Base-by-base conservation (phyloP, 2,797 vertebrate genomes). In the Macrochelys suwanniensis region DNA sequence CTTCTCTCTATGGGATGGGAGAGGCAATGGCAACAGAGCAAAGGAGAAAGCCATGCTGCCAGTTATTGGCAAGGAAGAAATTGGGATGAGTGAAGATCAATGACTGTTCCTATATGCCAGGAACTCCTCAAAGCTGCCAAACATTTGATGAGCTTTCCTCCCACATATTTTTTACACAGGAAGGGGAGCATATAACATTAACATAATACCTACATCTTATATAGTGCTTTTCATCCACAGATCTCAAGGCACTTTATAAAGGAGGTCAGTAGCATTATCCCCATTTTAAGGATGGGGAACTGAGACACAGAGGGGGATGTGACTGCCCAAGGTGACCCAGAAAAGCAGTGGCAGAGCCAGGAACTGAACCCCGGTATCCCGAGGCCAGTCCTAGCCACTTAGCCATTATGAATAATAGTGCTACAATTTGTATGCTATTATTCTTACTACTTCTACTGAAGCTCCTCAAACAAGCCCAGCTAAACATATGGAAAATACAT, bases 1-100 rank as follows among this genome's bases (percentile, higher is more conserved):
- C 26, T 7, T 77, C 84, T n/a, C 79, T 15, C 0, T 17, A 13
- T 33, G 45, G 81, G 53, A 33, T 4, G 17, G 51, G 33, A 93
- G 49, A 81, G 56, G 51, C 1, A 50, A 53, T 31, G 37, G 50
- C 56, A 90, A 53, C 12, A 79, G 8, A 84, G 84, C 11, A 65
- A 4, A 87, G 54, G 25, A 84, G 77, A 28, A 88, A 84, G 2
- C 84, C 2, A 78, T 3, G 4, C 25, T 91, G 76, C 12, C 37
- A 33, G 74, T 16, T 77, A 74, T 37, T 57, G 76, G 33, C 17
- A 85, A 71, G 50, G 82, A 89, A 80, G 6, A 81, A 92, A 42
- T 3, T 83, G 45, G 28, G 83, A 0, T 0, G 16, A 26, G 4
- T 19, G 80, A n/a, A 80, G 7, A 4, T 25, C 82, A 92, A 45